phyloP scores from a whole-genome alignment of 2,888 invertebrate genomes.

The Heteropelma amictum region DNA sequence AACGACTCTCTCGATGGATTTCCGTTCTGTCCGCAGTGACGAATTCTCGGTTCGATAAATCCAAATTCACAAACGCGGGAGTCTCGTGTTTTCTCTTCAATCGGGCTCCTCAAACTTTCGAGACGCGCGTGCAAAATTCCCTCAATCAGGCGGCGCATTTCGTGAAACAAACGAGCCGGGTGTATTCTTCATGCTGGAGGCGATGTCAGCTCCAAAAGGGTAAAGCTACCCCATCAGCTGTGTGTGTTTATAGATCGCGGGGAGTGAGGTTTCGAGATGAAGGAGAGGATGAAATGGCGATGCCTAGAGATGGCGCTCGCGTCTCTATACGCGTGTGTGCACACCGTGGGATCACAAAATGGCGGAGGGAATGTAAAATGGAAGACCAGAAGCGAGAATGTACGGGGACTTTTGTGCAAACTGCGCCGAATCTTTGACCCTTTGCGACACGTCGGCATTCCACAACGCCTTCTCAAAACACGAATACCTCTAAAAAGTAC shows the following conservation, averaged over 20 bases:
- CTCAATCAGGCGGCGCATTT: constrained; percentile 42
- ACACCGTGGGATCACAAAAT: not conserved
- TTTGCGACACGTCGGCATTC: too few species aligned
- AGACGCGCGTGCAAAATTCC: not conserved
- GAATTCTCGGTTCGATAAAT: not conserved
- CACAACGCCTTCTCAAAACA: too few species aligned
- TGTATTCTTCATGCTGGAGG: constrained; percentile 18
- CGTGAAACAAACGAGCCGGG: constrained; percentile 55
- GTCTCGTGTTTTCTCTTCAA: constrained; percentile 6
- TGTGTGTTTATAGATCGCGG: too few species aligned
- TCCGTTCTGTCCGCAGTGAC: not conserved
- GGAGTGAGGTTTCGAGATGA: not conserved
- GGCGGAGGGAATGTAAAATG: constrained; percentile 22
- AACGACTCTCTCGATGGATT: too few species aligned
- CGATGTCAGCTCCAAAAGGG: too few species aligned
- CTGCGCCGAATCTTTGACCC: not conserved
- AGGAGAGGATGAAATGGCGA: constrained; percentile 1
- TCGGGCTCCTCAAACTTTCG: constrained; percentile 21
- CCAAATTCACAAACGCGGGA: too few species aligned
- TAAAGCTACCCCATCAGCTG: too few species aligned
- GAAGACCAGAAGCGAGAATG: not conserved
- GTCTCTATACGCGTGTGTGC: not conserved
- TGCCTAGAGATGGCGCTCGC: not conserved
- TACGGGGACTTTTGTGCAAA: not conserved
- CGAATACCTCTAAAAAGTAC: too few species aligned